Evolutionary conservation across 2,797 vertebrate species (phyloP).

Genomic region (Amphiprion clarkii): DNA sequence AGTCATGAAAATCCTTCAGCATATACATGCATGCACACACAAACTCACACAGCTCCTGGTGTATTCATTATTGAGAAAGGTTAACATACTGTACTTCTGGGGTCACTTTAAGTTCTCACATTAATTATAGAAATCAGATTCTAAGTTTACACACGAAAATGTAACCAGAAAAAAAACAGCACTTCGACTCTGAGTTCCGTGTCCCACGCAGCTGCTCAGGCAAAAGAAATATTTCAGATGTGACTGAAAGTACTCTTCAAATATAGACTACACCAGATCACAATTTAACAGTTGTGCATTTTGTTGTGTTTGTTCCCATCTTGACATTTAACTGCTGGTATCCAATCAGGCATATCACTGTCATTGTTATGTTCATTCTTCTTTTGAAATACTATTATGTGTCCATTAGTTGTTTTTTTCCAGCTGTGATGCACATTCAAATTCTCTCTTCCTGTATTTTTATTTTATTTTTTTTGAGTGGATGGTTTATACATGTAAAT

Average conservation of each 20-base stretch:
- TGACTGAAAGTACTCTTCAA: background rate
- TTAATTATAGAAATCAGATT: conserved; percentile 28
- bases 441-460: background rate
- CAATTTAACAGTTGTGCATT: background rate
- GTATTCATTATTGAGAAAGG: conserved; percentile 2
- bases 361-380: conserved; percentile 16
- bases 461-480: background rate
- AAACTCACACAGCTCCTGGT: background rate
- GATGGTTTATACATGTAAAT: background rate
- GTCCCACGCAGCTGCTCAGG: too few relatives aligned
- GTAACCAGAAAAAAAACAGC: too few relatives aligned
- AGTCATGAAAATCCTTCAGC: too few relatives aligned
- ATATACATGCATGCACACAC: background rate
- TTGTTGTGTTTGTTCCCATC: background rate
- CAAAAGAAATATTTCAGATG: background rate
- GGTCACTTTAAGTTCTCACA: conserved; percentile 30
- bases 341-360: conserved; percentile 15
- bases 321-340: conserved; percentile 21
- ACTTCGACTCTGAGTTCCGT: too few relatives aligned
- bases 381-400: conserved; percentile 21
- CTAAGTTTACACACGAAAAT: background rate
- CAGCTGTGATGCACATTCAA: background rate
- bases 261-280: background rate
- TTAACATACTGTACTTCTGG: conserved; percentile 4
- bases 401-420: conserved; percentile 24